These are phyloP conservation scores for Temnothorax ravouxi DNA, from an alignment of 2,888 invertebrate genomes.

Conservation along the genomic window DNA sequence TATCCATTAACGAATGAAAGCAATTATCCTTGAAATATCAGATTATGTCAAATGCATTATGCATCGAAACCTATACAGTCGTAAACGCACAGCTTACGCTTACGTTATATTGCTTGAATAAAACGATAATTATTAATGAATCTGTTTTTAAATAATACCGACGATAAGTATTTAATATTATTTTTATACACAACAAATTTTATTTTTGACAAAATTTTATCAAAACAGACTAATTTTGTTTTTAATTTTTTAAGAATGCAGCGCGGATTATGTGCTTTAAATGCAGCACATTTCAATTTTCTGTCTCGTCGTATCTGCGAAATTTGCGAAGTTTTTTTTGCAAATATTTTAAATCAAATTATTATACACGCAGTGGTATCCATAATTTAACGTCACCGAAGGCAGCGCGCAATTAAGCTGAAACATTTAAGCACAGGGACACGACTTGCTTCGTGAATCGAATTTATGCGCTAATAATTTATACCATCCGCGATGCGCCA, in stretches of 20 bases:
- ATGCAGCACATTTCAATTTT: neutral
- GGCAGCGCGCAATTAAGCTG: conserved; percentile 9
- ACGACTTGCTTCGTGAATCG: conserved; percentile 34
- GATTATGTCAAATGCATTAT: neutral
- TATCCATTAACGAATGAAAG: conserved; percentile 29
- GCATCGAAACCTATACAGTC: neutral
- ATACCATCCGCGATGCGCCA: conserved; percentile 18
- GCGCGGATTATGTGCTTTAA: neutral
- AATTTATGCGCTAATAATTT: conserved; percentile 50
- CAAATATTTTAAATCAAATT: conserved; percentile 11
- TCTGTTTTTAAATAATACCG: neutral
- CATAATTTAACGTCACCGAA: conserved; percentile 37
- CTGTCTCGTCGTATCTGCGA: neutral
- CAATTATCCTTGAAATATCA: conserved; percentile 19
- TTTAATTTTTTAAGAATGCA: neutral
- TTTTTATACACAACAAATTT: neutral
- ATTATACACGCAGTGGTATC: conserved; percentile 11
- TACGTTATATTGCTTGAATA: neutral
- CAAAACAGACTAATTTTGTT: neutral
- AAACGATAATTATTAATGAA: neutral
- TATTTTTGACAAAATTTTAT: neutral
- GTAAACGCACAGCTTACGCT: neutral
- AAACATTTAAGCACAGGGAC: neutral
- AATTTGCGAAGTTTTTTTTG: neutral
- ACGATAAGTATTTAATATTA: neutral